Evolutionary conservation across 2,888 invertebrate genomes (phyloP).

Genomic region (Heteropelma amictum): DNA sequence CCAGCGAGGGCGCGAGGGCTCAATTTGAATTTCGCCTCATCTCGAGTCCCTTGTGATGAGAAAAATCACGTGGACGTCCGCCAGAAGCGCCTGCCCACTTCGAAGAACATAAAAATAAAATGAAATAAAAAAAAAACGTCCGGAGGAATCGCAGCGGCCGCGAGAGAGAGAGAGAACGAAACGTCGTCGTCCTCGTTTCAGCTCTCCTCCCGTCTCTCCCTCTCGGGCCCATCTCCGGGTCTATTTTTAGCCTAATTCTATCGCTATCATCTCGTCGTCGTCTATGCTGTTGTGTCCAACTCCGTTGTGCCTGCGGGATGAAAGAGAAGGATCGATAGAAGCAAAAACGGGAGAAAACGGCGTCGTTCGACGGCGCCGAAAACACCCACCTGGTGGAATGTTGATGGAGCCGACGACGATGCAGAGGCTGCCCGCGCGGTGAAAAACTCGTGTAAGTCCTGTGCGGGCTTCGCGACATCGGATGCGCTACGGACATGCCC

Average conservation of each 20-base stretch:
- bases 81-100: too few species aligned
- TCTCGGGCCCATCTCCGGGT: neutral
- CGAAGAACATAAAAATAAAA: too few species aligned
- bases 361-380: neutral
- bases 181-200: neutral
- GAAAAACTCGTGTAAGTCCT: conserved; percentile 69
- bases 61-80: too few species aligned
- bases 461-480: conserved; percentile 79
- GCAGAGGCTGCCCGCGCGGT: conserved; percentile 64
- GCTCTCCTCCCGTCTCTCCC: neutral
- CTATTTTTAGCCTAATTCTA: conserved; percentile 58
- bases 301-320: conserved; percentile 68
- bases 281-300: conserved; percentile 71
- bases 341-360: neutral
- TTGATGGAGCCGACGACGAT: conserved; percentile 61
- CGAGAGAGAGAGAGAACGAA: neutral
- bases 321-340: neutral
- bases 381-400: conserved; percentile 53
- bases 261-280: conserved; percentile 66
- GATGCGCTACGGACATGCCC: conserved; percentile 88
- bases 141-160: conserved; percentile 2
- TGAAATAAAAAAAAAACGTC: conserved; percentile 43
- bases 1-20: too few species aligned
- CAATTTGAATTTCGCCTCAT: too few species aligned
- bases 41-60: too few species aligned